phyloP scores from a whole-genome alignment of 2,888 invertebrate species.

The Tiliacea citrago region DNA sequence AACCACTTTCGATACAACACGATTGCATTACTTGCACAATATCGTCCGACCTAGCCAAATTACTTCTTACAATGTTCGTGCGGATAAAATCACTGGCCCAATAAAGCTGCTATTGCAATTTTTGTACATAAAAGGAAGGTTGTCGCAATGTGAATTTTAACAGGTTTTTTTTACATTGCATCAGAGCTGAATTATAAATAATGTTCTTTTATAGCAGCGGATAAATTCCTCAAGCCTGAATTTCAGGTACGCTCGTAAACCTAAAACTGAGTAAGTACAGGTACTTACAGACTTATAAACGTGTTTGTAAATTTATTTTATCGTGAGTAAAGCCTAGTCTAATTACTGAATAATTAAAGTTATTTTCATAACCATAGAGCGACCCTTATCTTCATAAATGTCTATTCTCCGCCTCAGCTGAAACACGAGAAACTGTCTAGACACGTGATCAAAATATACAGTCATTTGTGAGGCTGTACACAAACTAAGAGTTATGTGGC shows the following conservation, averaged over 20 bases:
- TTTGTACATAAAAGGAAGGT: slow-evolving; percentile 51
- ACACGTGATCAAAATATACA: slow-evolving; percentile 64
- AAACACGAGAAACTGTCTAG: slow-evolving; percentile 57
- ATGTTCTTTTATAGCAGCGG: background rate
- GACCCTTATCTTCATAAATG: slow-evolving; percentile 78
- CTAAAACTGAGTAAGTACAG: slow-evolving; percentile 20
- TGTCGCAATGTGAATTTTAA: slow-evolving; percentile 27
- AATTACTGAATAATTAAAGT: slow-evolving; percentile 56
- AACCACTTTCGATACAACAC: slow-evolving; percentile 79
- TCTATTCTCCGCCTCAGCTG: slow-evolving; percentile 65
- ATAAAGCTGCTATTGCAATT: slow-evolving; percentile 61
- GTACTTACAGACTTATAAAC: slow-evolving; percentile 6
- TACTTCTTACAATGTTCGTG: slow-evolving; percentile 72
- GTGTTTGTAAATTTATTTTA: slow-evolving; percentile 26
- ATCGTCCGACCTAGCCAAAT: slow-evolving; percentile 72
- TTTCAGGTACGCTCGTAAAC: slow-evolving; percentile 38
- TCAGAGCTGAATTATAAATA: background rate
- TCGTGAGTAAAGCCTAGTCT: slow-evolving; percentile 17
- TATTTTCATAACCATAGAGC: slow-evolving; percentile 62
- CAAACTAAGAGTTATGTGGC: slow-evolving; percentile 46
- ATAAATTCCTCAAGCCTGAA: slow-evolving; percentile 18
- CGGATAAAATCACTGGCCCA: slow-evolving; percentile 68
- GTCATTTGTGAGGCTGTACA: slow-evolving; percentile 47
- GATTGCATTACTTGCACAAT: slow-evolving; percentile 76
- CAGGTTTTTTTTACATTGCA: slow-evolving; percentile 15